These are phyloP conservation scores for Aethes cnicana DNA, from an alignment of 2,888 invertebrate species.

Conservation along the genomic window DNA sequence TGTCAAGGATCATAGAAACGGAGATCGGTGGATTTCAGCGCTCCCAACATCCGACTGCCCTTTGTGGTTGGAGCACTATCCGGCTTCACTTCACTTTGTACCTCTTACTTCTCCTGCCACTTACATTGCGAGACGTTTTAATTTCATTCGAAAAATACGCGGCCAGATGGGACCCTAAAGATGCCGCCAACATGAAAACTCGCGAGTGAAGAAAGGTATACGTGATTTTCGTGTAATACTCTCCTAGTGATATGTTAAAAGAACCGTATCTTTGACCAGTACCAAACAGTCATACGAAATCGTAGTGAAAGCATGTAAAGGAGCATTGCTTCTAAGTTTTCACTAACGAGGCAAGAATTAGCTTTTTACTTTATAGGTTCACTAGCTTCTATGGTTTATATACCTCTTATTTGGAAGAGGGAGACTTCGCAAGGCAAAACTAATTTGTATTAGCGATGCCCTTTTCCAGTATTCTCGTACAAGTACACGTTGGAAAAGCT, in stretches of 20 bases:
- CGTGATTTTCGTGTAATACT: neutral
- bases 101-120: slow-evolving; percentile 73
- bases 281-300: neutral
- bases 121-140: slow-evolving; percentile 77
- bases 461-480: neutral
- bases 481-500: neutral
- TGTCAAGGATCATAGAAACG: slow-evolving; percentile 80
- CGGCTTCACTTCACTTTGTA: slow-evolving; percentile 77
- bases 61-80: slow-evolving; percentile 79
- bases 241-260: too few species aligned
- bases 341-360: slow-evolving; percentile 4
- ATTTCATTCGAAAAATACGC: slow-evolving; percentile 71
- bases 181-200: slow-evolving; percentile 18
- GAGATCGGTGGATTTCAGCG: slow-evolving; percentile 78
- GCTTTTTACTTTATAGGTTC: too few species aligned
- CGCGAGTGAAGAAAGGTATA: neutral
- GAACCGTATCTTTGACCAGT: too few species aligned
- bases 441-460: neutral
- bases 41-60: slow-evolving; percentile 77
- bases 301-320: neutral
- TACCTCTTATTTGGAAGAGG: too few species aligned
- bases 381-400: too few species aligned
- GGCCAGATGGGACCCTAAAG: slow-evolving; percentile 43
- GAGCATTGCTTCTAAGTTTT: neutral
- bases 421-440: too few species aligned